A percentile compares a stretch with the other conserved stretches of the same genome.
phyloP scores from a whole-genome alignment of 2,797 vertebrate species.

The Muscicapa comitata region DNA sequence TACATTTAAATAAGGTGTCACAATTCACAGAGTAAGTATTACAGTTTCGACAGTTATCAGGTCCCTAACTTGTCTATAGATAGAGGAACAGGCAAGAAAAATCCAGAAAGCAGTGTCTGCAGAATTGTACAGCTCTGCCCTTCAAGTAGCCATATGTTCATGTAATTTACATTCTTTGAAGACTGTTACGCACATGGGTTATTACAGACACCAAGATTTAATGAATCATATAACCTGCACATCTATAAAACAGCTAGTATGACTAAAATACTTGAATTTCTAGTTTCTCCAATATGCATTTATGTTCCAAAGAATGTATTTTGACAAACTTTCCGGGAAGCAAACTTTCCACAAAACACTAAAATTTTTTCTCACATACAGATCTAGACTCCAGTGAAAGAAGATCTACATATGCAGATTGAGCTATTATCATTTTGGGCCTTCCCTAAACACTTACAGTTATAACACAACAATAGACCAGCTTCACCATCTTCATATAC shows the following conservation, averaged over 20 bases:
- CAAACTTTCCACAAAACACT: background rate
- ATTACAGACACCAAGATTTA: background rate
- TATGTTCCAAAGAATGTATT: background rate
- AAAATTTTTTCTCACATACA: background rate
- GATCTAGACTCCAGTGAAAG: background rate
- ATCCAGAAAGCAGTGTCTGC: background rate
- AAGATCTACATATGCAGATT: background rate
- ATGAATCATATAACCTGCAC: background rate
- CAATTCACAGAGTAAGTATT: background rate
- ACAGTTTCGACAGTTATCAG: background rate
- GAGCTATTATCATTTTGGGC: background rate
- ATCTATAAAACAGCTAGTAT: background rate
- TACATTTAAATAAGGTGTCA: background rate
- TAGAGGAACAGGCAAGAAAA: background rate
- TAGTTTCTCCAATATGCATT: background rate
- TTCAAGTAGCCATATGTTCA: background rate
- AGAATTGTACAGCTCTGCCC: background rate
- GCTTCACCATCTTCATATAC: constrained; percentile 98
- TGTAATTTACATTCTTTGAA: background rate
- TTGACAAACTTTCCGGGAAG: background rate
- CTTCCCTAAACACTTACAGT: constrained; percentile 85
- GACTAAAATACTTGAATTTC: background rate
- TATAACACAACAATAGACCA: constrained; percentile 93
- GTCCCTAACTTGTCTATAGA: background rate
- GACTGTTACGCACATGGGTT: background rate